Percentiles rank a stretch among this genome's conserved stretches.
These are phyloP conservation scores for Archips xylosteana DNA, from an alignment of 2,888 invertebrate genomes.

Conservation along the genomic window DNA sequence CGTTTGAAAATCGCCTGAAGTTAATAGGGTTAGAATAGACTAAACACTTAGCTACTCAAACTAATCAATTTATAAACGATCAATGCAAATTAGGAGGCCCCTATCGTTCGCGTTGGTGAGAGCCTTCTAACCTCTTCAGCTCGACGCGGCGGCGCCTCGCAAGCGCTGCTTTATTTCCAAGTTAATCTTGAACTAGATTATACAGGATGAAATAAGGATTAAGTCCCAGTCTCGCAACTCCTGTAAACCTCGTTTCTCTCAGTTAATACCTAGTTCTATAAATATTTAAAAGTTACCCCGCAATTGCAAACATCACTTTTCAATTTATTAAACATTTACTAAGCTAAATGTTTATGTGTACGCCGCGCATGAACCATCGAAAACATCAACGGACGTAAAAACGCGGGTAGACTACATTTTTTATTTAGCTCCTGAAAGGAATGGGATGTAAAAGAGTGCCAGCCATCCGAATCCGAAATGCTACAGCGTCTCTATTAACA, in stretches of 20 bases:
- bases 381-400: constrained; percentile 37
- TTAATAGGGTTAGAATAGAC: constrained; percentile 61
- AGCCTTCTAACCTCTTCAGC: constrained; percentile 34
- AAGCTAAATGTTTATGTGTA: constrained; percentile 16
- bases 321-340: constrained; percentile 23
- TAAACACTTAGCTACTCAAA: constrained; percentile 58
- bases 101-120: constrained; percentile 41
- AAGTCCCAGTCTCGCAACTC: constrained; percentile 2
- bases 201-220: constrained; percentile 1
- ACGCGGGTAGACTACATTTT: constrained; percentile 31
- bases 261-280: constrained; percentile 11
- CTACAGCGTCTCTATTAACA: constrained; percentile 12
- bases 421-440: constrained; percentile 36
- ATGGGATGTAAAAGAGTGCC: constrained; percentile 32
- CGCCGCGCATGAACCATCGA: constrained; percentile 18
- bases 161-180: constrained; percentile 26
- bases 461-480: constrained; percentile 2
- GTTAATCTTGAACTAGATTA: constrained; percentile 13
- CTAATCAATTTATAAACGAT: constrained; percentile 67
- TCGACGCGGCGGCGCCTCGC: constrained; percentile 42
- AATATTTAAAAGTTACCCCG: constrained; percentile 10
- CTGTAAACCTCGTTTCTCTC: not conserved
- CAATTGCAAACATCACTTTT: constrained; percentile 13
- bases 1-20: constrained; percentile 65
- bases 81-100: constrained; percentile 55